Evolutionary conservation across 2,888 invertebrate species (phyloP), one percentile per base, ranked within the genome.

Genomic region (Dilophus febrilis): DNA sequence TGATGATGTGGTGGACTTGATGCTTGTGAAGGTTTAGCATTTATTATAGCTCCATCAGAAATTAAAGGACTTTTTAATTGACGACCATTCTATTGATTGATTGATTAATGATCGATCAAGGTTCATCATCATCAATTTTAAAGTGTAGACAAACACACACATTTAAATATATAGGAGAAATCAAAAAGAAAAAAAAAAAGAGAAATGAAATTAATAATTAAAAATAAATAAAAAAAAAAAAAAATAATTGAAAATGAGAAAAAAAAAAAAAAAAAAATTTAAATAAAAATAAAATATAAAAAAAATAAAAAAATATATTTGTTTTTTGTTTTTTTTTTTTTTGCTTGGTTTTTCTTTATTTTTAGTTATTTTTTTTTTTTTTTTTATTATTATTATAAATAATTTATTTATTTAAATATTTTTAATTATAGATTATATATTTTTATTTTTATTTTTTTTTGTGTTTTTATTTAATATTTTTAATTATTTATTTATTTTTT

Each of bases 1-100:
- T 61, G 61, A 46, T 61, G 61, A 46, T 61, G 61, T 43, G 61
- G 61, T 47, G 61, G 61, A 52, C 61, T 61, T 45, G 59, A 57
- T 48, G 5, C 22, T 49, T 61, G 62, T 46, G 57, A 58, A 50
- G 63, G 63, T 47, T 61, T 63, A 47, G 62, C 46, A 41, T 57
- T 60, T 33, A 63, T 50, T 6, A 22, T 22, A 45, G 56, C 60
- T 47, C 59, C 59, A 46, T 61, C 63, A 35, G 58, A 55, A 39
- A 58, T 58, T 39, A 61, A 46, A 8, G 61, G 61, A 48, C 63
- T 63, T 46, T 61, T 61, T 33, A 61, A 47, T 44, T 61, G 61
- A 17, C 63, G 53, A 33, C 62, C 61, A 58, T 59, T 58, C 63
- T 63, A 42, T 18, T 35, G 17, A n/a, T 19, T 28, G 10, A n/a